Base-by-base conservation (phyloP, 2,797 vertebrate genomes). In the Anguilla pacifica region DNA sequence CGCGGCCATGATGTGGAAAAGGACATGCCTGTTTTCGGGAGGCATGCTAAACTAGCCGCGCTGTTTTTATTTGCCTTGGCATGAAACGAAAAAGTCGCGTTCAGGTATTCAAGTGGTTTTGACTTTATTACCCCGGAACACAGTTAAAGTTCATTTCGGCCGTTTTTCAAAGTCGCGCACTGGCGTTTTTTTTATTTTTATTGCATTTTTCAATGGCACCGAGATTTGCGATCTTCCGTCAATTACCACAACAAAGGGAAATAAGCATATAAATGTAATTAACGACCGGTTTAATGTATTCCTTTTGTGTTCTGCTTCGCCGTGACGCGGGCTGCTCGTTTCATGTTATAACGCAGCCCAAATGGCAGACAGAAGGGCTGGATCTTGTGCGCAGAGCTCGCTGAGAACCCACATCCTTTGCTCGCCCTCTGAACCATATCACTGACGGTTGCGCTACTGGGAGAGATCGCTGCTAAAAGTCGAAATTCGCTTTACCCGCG, bases 181-280 rank as follows among this genome's bases (percentile, higher is more conserved):
- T 92, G 89, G 90, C 87, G 83, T 94, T 95, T 92, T 93, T 95
- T 92, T 93, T 39, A 2, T 43, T 46, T 46, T 46, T 53, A 92
- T 93, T 89, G 91, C 90, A 87, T 91, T 91, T 93, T 92, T 93
- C 92, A 94, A 95, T 91, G 88, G 93, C 46, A 86, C 25, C 77
- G 89, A 91, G 89, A 92, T 89, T 90, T 93, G 88, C 91, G 92
- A 93, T 91, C 89, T 90, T 92, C 88, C 87, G 87, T 88, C 87
- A 90, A 93, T 87, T 90, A 83, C 95, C 95, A 95, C 95, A 95
- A 94, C 94, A 96, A 94, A 95, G 92, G 88, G 86, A 83, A 85
- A 88, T 53, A 25, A 89, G 91, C 91, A 92, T 92, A 89, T 91
- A 92, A 92, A 93, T 90, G 90, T 87, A 91, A 95, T 94, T 93